Conservation (phyloP, 2,113 vertebrate genomes). For the Ammodytes dubius region DNA sequence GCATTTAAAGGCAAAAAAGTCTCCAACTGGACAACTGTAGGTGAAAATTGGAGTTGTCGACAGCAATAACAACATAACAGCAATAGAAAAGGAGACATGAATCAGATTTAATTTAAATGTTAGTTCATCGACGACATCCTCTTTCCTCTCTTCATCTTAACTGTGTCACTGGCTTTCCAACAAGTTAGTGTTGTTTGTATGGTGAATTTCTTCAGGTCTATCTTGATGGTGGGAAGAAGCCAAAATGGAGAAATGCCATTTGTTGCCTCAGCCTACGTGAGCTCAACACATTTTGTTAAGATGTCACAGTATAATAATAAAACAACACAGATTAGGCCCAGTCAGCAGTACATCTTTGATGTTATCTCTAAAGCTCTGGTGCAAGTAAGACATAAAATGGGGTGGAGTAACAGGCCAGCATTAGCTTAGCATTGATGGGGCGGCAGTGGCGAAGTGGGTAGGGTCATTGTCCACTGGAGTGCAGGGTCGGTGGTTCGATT, state of each 20-base stretch:
- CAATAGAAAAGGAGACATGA: not conserved
- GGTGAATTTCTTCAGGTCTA: not conserved
- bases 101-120: not conserved
- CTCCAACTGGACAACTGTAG: not conserved
- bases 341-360: constrained; percentile 52
- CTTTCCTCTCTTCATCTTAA: not conserved
- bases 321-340: constrained; percentile 32
- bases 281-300: constrained; percentile 40
- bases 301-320: constrained; percentile 46
- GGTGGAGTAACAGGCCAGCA: constrained; percentile 28
- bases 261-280: constrained; percentile 16
- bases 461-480: too few species aligned
- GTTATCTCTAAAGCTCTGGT: constrained; percentile 59
- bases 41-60: not conserved
- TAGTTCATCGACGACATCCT: not conserved
- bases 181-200: not conserved
- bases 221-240: not conserved
- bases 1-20: not conserved
- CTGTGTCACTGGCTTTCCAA: not conserved
- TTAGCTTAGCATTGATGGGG: constrained; percentile 25
- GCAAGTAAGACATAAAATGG: constrained; percentile 36
- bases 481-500: too few species aligned
- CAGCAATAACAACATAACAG: not conserved
- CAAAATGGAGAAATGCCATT: not conserved
- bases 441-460: too few species aligned